Conservation (phyloP, 2,797 vertebrate genomes). For the Erethizon dorsatum region DNA sequence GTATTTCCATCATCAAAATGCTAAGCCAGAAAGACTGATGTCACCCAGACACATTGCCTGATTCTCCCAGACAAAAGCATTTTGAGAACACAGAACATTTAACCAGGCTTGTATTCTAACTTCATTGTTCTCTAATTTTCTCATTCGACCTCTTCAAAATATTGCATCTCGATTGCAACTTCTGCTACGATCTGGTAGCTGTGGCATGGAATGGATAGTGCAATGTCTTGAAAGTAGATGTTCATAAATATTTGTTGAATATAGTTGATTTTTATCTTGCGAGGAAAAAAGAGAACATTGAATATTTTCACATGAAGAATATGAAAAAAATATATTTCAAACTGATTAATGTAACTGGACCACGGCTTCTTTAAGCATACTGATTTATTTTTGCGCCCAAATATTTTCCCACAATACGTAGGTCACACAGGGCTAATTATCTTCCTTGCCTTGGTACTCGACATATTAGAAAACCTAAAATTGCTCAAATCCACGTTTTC, state of each 20-base stretch:
- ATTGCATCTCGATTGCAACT: background rate
- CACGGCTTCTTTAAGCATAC: background rate
- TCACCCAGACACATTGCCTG: background rate
- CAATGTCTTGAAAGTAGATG: background rate
- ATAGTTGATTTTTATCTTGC: slow-evolving; percentile 38
- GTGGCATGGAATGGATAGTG: background rate
- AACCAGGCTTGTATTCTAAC: background rate
- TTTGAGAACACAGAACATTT: background rate
- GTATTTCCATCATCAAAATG: background rate
- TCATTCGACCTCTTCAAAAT: background rate
- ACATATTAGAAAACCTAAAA: background rate
- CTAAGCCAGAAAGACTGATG: background rate
- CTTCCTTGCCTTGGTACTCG: background rate
- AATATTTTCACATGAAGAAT: slow-evolving; percentile 39
- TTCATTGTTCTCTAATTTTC: background rate
- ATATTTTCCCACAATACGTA: background rate
- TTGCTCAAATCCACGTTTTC: slow-evolving; percentile 1
- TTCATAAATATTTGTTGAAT: slow-evolving; percentile 21
- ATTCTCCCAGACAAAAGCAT: background rate
- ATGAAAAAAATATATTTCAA: slow-evolving; percentile 41
- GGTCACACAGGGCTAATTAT: background rate
- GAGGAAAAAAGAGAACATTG: background rate
- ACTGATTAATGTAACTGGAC: background rate
- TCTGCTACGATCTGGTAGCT: background rate
- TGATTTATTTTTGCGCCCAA: background rate